Evolutionary conservation across 2,113 vertebrate genomes (phyloP).

Genomic region (Dipodomys ordii): DNA sequence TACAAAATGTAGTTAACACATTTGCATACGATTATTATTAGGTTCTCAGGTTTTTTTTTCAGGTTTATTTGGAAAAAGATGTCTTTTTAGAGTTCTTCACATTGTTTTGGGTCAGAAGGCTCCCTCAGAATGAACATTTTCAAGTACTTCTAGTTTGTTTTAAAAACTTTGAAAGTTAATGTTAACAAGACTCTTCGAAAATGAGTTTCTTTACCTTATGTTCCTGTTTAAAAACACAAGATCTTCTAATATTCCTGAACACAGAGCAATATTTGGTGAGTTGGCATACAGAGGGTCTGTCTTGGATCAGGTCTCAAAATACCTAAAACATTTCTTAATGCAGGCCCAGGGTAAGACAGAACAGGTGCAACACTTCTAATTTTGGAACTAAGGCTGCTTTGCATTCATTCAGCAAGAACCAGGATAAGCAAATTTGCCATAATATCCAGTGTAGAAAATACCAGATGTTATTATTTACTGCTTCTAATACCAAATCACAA

Average conservation of each 20-base stretch:
- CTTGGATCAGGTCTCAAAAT: conserved; percentile 77
- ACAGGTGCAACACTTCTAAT: conserved; percentile 78
- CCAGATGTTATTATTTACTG: not conserved
- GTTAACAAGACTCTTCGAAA: conserved; percentile 40
- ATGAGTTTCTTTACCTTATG: conserved; percentile 29
- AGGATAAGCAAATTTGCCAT: conserved; percentile 10
- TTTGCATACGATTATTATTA: conserved; percentile 3
- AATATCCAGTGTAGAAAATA: not conserved
- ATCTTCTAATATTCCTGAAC: not conserved
- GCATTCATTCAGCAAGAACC: conserved; percentile 27
- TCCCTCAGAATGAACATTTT: conserved; percentile 44
- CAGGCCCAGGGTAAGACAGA: conserved; percentile 48
- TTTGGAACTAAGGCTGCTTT: conserved; percentile 63
- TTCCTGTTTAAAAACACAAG: conserved; percentile 53
- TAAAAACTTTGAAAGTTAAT: conserved; percentile 44
- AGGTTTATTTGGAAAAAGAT: not conserved
- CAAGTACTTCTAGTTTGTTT: conserved; percentile 22
- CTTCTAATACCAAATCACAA: conserved; percentile 35
- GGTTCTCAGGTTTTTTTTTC: not conserved
- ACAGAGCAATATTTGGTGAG: conserved; percentile 74
- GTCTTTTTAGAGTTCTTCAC: not conserved
- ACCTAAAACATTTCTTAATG: conserved; percentile 76
- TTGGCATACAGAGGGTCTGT: conserved; percentile 68
- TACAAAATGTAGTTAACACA: not conserved
- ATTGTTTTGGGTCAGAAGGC: not conserved